Evolutionary conservation across 2,888 invertebrate species (phyloP).

Genomic region (Brachylomia viminalis): DNA sequence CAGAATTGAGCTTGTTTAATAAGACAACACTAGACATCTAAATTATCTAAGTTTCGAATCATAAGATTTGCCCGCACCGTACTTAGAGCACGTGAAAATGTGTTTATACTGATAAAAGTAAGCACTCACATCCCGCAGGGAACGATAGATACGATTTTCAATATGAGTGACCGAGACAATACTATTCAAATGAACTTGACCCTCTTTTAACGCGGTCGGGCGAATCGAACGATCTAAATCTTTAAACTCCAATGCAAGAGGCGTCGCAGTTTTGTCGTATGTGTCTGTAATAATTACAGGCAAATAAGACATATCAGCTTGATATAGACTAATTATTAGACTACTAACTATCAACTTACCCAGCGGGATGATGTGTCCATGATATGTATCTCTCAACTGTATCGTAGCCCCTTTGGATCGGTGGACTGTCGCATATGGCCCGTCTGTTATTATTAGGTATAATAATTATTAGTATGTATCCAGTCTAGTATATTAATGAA

Average conservation of each 20-base stretch:
- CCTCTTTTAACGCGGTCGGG: not conserved
- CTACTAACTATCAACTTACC: conserved; percentile 18
- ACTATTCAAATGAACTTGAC: not conserved
- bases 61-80: not conserved
- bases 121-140: not conserved
- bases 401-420: conserved; percentile 30
- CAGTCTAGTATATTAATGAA: not conserved
- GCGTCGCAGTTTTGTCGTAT: too few relatives aligned
- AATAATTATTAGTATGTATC: conserved; percentile 3
- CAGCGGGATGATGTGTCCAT: conserved; percentile 30
- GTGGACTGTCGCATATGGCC: conserved; percentile 34
- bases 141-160: not conserved
- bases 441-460: conserved; percentile 40
- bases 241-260: not conserved
- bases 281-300: not conserved
- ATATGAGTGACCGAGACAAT: not conserved
- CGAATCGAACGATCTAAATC: not conserved
- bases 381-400: conserved; percentile 28
- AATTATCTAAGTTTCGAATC: not conserved
- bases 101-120: not conserved
- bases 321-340: not conserved
- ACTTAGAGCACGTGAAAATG: not conserved
- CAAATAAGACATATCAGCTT: not conserved
- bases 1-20: too few relatives aligned
- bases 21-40: not conserved